Evolutionary conservation across 1,140 invertebrate genomes (phyloP).

Genomic region (Meteorus sp.): DNA sequence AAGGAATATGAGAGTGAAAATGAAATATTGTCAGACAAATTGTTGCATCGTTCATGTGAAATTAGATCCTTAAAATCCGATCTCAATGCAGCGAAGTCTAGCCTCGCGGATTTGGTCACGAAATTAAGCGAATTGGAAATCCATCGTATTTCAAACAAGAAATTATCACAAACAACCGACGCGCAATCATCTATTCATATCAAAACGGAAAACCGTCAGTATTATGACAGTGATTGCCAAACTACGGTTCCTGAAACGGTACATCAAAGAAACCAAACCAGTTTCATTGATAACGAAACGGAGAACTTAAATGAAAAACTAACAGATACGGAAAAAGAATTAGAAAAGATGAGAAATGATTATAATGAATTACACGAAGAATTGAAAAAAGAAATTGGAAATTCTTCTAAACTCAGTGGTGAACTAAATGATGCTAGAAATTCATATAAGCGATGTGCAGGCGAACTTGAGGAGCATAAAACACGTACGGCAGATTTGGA

Average conservation of each 20-base stretch:
- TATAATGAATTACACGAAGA: conserved; percentile 32
- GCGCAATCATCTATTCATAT: background rate
- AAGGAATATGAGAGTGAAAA: background rate
- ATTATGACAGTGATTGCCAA: conserved; percentile 22
- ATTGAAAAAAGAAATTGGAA: conserved; percentile 21
- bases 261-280: conserved; percentile 29
- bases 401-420: conserved; percentile 32
- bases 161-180: background rate
- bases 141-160: background rate
- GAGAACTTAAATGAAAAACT: background rate
- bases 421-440: conserved; percentile 8
- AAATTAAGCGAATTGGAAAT: no score
- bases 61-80: no score
- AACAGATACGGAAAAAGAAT: background rate
- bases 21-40: background rate
- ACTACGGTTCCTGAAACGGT: conserved; percentile 11
- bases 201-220: background rate
- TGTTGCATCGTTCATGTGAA: no score
- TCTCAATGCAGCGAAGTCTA: no score
- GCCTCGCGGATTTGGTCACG: no score
- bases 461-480: conserved; percentile 20
- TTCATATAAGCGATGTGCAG: conserved; percentile 31
- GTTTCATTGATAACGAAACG: conserved; percentile 5
- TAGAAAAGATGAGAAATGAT: conserved; percentile 11
- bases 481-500: conserved; percentile 27